phyloP scores from a whole-genome alignment of 2,797 vertebrate genomes.

The Loriculus beryllinus region DNA sequence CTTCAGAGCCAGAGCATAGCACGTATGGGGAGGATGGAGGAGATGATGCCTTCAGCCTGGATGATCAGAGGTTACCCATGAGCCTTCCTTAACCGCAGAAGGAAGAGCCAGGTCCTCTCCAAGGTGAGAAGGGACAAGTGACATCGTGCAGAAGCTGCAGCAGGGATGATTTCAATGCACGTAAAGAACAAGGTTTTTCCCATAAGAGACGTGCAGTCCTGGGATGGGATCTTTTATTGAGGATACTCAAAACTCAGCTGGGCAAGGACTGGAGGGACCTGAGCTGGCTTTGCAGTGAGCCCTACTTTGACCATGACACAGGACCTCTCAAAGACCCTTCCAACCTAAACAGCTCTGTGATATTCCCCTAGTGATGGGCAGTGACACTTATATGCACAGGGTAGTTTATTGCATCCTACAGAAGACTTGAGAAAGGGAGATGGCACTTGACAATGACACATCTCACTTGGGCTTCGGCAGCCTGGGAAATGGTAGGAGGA shows the following conservation, averaged over 20 bases:
- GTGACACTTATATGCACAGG: rapidly evolving
- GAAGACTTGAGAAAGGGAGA: background rate
- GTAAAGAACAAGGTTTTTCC: background rate
- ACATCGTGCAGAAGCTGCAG: background rate
- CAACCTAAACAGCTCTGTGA: background rate
- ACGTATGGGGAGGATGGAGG: background rate
- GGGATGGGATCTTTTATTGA: background rate
- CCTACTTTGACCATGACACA: background rate
- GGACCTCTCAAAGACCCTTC: background rate
- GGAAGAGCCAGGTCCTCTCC: background rate
- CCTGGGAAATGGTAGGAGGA: background rate
- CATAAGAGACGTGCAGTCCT: background rate
- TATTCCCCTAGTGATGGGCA: background rate
- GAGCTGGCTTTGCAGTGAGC: background rate
- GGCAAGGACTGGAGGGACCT: background rate
- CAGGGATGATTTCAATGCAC: background rate
- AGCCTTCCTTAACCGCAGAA: background rate
- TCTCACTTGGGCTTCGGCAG: background rate
- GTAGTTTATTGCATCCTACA: background rate
- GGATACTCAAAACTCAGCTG: background rate
- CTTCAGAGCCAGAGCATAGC: background rate
- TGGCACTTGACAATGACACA: background rate
- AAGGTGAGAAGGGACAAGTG: background rate
- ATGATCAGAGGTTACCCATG: background rate
- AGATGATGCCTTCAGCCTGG: background rate